phyloP scores from a whole-genome alignment of 2,797 vertebrate species.

The Nothura maculosa region DNA sequence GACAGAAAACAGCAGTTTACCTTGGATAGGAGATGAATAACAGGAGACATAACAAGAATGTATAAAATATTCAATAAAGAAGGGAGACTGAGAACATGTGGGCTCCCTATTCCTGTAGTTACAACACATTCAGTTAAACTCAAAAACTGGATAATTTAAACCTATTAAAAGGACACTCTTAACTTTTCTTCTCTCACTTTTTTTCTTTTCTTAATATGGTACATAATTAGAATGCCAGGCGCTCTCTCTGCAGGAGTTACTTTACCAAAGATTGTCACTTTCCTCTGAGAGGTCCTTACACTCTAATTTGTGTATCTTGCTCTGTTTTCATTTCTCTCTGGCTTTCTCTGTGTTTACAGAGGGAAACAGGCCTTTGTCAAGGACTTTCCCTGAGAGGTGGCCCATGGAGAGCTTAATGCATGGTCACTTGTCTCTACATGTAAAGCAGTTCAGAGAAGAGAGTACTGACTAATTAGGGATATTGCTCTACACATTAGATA shows the following conservation, averaged over 20 bases:
- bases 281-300: background rate
- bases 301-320: background rate
- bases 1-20: constrained; percentile 26
- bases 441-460: background rate
- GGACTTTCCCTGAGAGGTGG: background rate
- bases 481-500: background rate
- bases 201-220: background rate
- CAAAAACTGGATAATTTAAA: constrained; percentile 30
- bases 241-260: background rate
- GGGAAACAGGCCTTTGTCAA: background rate
- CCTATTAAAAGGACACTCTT: constrained; percentile 14
- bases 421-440: background rate
- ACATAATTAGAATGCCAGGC: background rate
- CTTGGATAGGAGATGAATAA: constrained; percentile 12
- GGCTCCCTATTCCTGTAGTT: background rate
- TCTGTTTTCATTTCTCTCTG: background rate
- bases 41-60: constrained; percentile 13
- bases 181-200: background rate
- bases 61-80: constrained; percentile 62
- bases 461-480: background rate
- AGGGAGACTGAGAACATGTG: constrained; percentile 1
- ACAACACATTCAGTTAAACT: constrained; percentile 31
- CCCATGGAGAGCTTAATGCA: background rate
- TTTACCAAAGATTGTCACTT: background rate
- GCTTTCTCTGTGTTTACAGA: background rate